Percentiles rank a stretch among this genome's conserved stretches.
These are phyloP conservation scores for Plusia festucae DNA, from an alignment of 2,888 invertebrate species.

Conservation along the genomic window DNA sequence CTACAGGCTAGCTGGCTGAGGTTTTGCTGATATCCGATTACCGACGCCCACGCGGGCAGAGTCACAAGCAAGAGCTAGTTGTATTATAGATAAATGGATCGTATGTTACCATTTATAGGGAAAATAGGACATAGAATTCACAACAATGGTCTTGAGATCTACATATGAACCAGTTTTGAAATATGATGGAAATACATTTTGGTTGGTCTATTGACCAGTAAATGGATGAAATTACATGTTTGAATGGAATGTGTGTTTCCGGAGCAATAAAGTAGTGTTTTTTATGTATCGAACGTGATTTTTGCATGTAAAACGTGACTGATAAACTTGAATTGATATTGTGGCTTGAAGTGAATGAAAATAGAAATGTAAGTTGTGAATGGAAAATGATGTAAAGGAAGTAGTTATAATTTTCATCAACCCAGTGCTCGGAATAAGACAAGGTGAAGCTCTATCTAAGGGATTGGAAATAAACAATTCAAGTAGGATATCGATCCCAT, in stretches of 20 bases:
- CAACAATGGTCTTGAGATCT: neutral
- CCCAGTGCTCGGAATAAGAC: too few relatives aligned
- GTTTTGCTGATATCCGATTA: too few relatives aligned
- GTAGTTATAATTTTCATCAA: too few relatives aligned
- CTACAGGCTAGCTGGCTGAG: too few relatives aligned
- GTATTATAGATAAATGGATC: too few relatives aligned
- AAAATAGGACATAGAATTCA: neutral
- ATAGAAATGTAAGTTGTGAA: neutral
- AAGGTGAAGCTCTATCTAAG: too few relatives aligned
- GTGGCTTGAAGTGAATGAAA: neutral
- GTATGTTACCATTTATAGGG: neutral
- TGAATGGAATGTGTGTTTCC: constrained; percentile 24
- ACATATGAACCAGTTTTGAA: neutral
- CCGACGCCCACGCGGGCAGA: too few relatives aligned
- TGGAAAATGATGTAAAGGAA: too few relatives aligned
- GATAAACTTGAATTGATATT: constrained; percentile 5
- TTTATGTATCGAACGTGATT: constrained; percentile 18
- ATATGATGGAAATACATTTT: neutral
- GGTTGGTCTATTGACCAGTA: neutral
- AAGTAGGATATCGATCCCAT: too few relatives aligned
- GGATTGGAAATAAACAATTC: too few relatives aligned
- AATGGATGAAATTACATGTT: constrained; percentile 5
- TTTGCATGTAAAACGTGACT: constrained; percentile 27
- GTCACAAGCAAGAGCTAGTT: too few relatives aligned
- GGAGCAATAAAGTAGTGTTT: neutral